Conservation (phyloP, 2,113 vertebrate genomes). For the Rhagologus leucostigma region DNA sequence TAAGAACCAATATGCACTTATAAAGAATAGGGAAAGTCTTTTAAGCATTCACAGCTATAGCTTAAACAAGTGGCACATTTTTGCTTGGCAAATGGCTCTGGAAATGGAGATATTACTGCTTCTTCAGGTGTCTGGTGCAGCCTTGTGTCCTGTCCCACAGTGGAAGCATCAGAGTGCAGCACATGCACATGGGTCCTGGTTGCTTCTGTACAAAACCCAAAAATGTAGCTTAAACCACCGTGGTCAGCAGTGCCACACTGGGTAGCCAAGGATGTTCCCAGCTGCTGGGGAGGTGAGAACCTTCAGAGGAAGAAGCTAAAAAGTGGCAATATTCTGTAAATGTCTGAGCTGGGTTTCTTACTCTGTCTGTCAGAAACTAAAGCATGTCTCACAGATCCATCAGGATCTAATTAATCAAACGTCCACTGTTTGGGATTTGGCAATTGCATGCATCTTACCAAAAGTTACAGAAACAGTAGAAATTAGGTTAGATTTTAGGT, state of each 20-base stretch:
- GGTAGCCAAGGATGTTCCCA: neutral
- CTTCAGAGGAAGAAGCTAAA: neutral
- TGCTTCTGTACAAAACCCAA: neutral
- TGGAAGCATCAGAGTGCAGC: neutral
- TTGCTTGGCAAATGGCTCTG: neutral
- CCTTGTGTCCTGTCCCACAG: neutral
- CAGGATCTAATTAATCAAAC: neutral
- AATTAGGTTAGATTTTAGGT: neutral
- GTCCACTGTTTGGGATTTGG: neutral
- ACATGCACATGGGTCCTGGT: accelerated
- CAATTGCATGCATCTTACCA: neutral
- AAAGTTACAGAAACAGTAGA: neutral
- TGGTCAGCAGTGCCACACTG: neutral
- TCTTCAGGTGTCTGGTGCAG: neutral
- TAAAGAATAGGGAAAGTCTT: neutral
- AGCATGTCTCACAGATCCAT: neutral
- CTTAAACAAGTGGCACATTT: neutral
- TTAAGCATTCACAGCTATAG: neutral
- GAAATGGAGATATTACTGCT: neutral
- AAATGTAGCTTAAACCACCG: neutral
- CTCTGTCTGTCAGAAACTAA: neutral
- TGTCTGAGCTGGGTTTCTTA: neutral
- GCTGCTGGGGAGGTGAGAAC: neutral
- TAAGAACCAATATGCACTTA: neutral
- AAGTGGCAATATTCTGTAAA: neutral